A percentile compares a stretch with the other conserved stretches of the same genome.
Evolutionary conservation across 2,113 vertebrate species (phyloP).

Genomic region (Malaclemys terrapin): DNA sequence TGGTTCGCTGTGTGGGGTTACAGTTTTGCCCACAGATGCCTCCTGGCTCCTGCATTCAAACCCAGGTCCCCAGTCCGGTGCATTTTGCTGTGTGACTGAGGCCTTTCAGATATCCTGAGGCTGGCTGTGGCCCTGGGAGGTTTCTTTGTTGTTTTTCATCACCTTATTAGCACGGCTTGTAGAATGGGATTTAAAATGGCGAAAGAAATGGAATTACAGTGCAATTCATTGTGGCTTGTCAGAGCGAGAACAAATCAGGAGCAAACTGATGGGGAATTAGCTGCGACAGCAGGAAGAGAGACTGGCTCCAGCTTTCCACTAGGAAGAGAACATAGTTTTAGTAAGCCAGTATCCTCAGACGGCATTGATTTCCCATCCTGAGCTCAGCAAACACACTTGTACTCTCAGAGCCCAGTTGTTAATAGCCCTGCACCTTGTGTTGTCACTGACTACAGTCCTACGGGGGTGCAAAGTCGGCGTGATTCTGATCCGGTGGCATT

Average conservation of each 20-base stretch:
- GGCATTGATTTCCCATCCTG: slow-evolving; percentile 38
- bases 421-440: fast-evolving
- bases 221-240: slow-evolving; percentile 69
- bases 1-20: neutral
- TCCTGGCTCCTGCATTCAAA: neutral
- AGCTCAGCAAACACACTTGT: neutral
- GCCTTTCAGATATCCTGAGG: slow-evolving; percentile 67
- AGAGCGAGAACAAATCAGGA: slow-evolving; percentile 63
- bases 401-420: neutral
- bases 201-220: slow-evolving; percentile 73
- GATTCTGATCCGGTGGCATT: neutral
- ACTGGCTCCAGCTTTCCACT: slow-evolving; percentile 50
- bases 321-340: slow-evolving; percentile 62
- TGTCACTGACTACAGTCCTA: neutral
- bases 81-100: slow-evolving; percentile 29
- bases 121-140: slow-evolving; percentile 48
- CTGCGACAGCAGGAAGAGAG: slow-evolving; percentile 73
- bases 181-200: slow-evolving; percentile 70
- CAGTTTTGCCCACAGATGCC: neutral
- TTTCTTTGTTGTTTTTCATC: slow-evolving; percentile 70
- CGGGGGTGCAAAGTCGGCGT: neutral
- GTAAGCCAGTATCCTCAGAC: slow-evolving; percentile 19
- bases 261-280: slow-evolving; percentile 70
- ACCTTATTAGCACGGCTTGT: slow-evolving; percentile 66
- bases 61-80: neutral